phyloP scores from a whole-genome alignment of 2,113 vertebrate species.

The Scortum barcoo region DNA sequence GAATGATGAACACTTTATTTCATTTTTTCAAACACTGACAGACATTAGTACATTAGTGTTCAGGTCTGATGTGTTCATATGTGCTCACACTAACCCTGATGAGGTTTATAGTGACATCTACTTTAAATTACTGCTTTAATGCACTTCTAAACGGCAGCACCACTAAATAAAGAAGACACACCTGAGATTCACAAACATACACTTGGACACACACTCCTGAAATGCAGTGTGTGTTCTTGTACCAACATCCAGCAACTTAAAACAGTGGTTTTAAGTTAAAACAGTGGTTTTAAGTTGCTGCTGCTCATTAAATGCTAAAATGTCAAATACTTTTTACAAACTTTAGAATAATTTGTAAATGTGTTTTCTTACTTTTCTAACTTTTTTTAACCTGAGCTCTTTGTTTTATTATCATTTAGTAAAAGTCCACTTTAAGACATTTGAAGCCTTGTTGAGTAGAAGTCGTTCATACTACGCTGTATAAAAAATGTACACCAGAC shows the following conservation, averaged over 20 bases:
- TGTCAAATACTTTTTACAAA: too few relatives aligned
- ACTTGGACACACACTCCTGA: background rate
- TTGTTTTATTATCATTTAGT: background rate
- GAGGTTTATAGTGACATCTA: background rate
- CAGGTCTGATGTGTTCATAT: background rate
- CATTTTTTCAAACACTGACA: background rate
- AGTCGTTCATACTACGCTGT: background rate
- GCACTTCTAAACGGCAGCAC: background rate
- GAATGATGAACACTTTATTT: background rate
- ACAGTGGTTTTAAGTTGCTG: background rate
- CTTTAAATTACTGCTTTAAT: slow-evolving; percentile 1
- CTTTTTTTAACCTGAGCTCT: slow-evolving; percentile 7
- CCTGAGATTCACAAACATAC: slow-evolving; percentile 16
- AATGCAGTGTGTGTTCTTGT: background rate
- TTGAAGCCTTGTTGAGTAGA: background rate
- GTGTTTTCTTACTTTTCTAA: background rate
- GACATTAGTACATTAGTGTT: background rate
- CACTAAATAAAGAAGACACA: background rate
- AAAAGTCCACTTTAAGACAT: background rate
- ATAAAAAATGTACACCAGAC: background rate
- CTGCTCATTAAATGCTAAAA: background rate
- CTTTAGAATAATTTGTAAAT: background rate
- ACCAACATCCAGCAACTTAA: background rate
- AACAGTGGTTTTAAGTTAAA: background rate
- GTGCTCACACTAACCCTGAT: background rate